A percentile compares a stretch with the other conserved stretches of the same genome.
These are phyloP conservation scores for Fulica atra DNA, from an alignment of 2,113 vertebrate species.

Conservation along the genomic window DNA sequence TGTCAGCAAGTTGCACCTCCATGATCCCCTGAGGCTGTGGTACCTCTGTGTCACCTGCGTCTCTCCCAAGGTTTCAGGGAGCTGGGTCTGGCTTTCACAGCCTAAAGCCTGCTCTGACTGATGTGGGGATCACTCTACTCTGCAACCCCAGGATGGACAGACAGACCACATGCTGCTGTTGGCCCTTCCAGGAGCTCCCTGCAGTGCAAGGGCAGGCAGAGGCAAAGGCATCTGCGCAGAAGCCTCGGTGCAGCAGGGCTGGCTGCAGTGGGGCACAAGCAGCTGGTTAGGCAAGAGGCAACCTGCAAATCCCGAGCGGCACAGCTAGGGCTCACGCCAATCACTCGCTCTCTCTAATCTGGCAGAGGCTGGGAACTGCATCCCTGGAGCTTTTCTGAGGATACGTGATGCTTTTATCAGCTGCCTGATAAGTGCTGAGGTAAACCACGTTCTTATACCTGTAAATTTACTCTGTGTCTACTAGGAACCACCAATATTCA, in stretches of 20 bases:
- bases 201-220: background rate
- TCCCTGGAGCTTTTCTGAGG: background rate
- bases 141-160: background rate
- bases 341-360: background rate
- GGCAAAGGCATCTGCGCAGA: background rate
- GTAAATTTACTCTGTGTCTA: background rate
- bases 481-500: background rate
- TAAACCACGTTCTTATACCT: background rate
- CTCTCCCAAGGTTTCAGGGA: background rate
- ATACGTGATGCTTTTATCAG: background rate
- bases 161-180: background rate
- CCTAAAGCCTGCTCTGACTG: background rate
- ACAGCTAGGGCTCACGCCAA: background rate
- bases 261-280: fast-evolving
- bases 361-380: background rate
- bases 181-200: background rate
- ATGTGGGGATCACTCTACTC: background rate
- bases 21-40: background rate
- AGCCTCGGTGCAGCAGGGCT: fast-evolving
- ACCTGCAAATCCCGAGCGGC: background rate
- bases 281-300: background rate
- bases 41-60: fast-evolving
- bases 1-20: background rate
- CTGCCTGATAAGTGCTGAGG: background rate
- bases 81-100: background rate